Evolutionary conservation across 2,888 invertebrate genomes (phyloP).

Genomic region (Leptura quadrifasciata): DNA sequence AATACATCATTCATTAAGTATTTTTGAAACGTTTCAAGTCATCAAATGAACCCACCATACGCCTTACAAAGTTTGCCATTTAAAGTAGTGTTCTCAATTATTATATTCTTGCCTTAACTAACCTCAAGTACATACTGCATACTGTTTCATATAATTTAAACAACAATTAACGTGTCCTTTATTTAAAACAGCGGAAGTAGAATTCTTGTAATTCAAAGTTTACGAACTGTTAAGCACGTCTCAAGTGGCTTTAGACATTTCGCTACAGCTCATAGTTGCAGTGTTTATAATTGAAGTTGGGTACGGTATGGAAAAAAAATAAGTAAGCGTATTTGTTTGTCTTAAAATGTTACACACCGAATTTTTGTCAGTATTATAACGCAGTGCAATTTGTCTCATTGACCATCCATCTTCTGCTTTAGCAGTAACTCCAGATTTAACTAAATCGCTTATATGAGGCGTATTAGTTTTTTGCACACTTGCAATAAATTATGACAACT

Average conservation of each 20-base stretch:
- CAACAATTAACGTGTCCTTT: conserved; percentile 11
- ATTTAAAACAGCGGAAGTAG: conserved; percentile 12
- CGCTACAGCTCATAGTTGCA: background rate
- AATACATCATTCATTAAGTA: no score
- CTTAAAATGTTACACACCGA: no score
- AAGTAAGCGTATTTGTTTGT: no score
- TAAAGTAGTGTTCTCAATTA: background rate
- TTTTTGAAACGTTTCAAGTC: no score
- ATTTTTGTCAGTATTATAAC: no score
- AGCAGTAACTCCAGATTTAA: no score
- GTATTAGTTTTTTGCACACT: no score
- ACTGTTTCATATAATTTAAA: background rate
- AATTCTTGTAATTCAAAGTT: conserved; percentile 23
- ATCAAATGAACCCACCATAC: no score
- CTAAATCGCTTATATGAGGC: no score
- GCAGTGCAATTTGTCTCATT: no score
- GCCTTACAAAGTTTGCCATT: background rate
- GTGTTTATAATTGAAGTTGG: background rate
- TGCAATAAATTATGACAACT: no score
- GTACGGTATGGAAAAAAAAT: background rate
- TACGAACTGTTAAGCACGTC: conserved; percentile 27
- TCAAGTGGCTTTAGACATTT: conserved; percentile 21
- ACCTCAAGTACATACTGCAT: background rate
- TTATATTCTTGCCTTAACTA: background rate
- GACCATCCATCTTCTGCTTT: no score